A percentile compares a stretch with the other conserved stretches of the same genome.
Conservation (phyloP, 2,797 vertebrate species). For the Cyclopterus lumpus region DNA sequence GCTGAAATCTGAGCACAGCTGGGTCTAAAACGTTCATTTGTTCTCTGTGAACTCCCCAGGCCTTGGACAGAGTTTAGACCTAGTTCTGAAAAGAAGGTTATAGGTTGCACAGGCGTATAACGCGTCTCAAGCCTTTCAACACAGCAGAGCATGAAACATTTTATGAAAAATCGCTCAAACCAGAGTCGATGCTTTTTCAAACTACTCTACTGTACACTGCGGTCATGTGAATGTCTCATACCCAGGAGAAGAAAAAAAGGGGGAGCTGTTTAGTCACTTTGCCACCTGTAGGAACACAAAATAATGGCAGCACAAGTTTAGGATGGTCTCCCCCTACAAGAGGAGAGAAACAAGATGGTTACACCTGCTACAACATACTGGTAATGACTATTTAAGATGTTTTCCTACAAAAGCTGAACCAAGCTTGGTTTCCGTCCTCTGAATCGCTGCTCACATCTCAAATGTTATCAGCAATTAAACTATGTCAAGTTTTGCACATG, state of each 20-base stretch:
- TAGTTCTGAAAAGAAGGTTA: slow-evolving; percentile 34
- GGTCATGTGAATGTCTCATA: slow-evolving; percentile 35
- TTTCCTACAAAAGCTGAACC: neutral
- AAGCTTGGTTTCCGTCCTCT: neutral
- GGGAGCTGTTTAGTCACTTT: neutral
- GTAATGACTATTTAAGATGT: neutral
- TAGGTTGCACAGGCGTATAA: slow-evolving; percentile 37
- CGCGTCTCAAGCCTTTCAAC: slow-evolving; percentile 40
- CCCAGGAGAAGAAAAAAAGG: slow-evolving; percentile 21
- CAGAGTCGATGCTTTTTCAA: slow-evolving; percentile 28
- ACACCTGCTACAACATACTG: neutral
- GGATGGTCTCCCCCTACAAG: neutral
- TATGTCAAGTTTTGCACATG: too few species aligned
- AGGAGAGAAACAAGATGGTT: neutral
- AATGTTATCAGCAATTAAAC: too few species aligned
- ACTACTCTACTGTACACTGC: slow-evolving; percentile 25
- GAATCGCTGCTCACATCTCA: neutral
- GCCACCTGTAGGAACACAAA: neutral
- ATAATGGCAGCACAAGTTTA: neutral
- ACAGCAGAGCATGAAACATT: slow-evolving; percentile 13
- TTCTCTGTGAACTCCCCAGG: slow-evolving; percentile 50
- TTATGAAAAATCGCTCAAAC: slow-evolving; percentile 2
- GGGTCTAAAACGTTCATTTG: slow-evolving; percentile 60
- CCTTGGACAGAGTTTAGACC: slow-evolving; percentile 36
- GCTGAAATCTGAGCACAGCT: slow-evolving; percentile 59